A percentile compares a stretch with the other conserved stretches of the same genome.
Evolutionary conservation across 2,113 vertebrate species (phyloP).

Genomic region (Seriola quinqueradiata): DNA sequence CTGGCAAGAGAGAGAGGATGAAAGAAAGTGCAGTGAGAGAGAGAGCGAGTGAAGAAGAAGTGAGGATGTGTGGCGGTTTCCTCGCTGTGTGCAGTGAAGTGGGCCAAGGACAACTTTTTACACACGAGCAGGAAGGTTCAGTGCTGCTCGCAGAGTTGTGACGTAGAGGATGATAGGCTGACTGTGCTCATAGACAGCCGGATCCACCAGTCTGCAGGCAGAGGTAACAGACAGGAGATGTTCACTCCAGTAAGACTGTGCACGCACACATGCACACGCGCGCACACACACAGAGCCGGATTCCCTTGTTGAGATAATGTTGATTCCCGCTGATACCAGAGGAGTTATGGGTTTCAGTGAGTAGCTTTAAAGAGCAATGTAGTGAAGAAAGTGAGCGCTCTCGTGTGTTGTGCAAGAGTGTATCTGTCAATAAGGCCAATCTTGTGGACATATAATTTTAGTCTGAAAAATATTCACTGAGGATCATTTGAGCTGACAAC

Average conservation of each 20-base stretch:
- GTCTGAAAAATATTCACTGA: not conserved
- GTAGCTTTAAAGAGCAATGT: not conserved
- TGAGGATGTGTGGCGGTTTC: not conserved
- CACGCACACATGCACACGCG: not conserved
- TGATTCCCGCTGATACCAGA: slow-evolving; percentile 4
- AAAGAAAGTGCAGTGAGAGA: not conserved
- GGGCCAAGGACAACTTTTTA: slow-evolving; percentile 43
- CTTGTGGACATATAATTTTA: not conserved
- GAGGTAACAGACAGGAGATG: slow-evolving; percentile 1
- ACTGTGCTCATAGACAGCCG: slow-evolving; percentile 4
- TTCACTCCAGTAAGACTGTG: not conserved
- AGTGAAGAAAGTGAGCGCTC: not conserved
- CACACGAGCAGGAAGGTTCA: slow-evolving; percentile 22
- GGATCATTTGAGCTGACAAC: not conserved
- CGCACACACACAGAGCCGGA: not conserved
- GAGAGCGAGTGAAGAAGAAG: not conserved
- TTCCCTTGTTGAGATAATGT: not conserved
- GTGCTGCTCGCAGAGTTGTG: slow-evolving; percentile 24
- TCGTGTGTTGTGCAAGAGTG: not conserved
- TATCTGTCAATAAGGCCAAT: not conserved
- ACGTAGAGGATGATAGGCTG: slow-evolving; percentile 41
- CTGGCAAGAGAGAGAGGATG: not conserved
- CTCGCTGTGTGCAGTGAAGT: slow-evolving; percentile 55
- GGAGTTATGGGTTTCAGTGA: not conserved
- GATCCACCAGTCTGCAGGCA: slow-evolving; percentile 27